A percentile compares a stretch with the other conserved stretches of the same genome.
These are phyloP conservation scores for Gymnoscopelus microlampas DNA, from an alignment of 2,797 vertebrate species.

Conservation along the genomic window DNA sequence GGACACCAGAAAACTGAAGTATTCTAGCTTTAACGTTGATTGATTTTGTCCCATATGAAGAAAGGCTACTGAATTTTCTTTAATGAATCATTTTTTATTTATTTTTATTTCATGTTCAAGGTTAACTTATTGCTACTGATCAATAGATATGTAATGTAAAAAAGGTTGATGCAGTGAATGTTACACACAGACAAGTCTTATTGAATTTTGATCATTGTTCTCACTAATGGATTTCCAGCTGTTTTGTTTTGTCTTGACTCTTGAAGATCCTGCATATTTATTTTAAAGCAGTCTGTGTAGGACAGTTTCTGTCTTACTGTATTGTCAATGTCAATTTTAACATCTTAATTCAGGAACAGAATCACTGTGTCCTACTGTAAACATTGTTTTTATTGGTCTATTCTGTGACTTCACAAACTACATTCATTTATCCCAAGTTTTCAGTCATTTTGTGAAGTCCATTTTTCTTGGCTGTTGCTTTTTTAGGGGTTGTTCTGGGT, in stretches of 20 bases:
- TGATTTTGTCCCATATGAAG: conserved; percentile 20
- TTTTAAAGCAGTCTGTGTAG: neutral
- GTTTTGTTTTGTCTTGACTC: conserved; percentile 14
- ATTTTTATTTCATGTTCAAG: conserved; percentile 4
- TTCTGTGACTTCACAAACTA: too few species aligned
- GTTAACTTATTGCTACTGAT: conserved; percentile 43
- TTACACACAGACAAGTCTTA: conserved; percentile 30
- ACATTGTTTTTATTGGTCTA: neutral
- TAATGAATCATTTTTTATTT: neutral
- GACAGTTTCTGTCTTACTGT: conserved; percentile 20
- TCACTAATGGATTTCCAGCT: too few species aligned
- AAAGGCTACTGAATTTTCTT: conserved; percentile 16
- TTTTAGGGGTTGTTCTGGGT: too few species aligned
- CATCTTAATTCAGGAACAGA: conserved; percentile 35
- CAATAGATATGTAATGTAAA: conserved; percentile 16
- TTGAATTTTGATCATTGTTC: neutral
- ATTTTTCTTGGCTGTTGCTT: too few species aligned
- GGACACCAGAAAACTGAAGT: too few species aligned
- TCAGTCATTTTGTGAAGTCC: too few species aligned
- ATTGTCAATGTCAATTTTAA: conserved; percentile 4
- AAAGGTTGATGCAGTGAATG: conserved; percentile 43
- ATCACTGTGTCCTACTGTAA: conserved; percentile 20
- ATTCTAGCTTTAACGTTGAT: neutral
- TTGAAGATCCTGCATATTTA: conserved; percentile 23
- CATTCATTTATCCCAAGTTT: too few species aligned